Percentiles rank a stretch among this genome's conserved stretches.
Evolutionary conservation across 1,140 invertebrate genomes (phyloP).

Genomic region (Trissolcus basalis): DNA sequence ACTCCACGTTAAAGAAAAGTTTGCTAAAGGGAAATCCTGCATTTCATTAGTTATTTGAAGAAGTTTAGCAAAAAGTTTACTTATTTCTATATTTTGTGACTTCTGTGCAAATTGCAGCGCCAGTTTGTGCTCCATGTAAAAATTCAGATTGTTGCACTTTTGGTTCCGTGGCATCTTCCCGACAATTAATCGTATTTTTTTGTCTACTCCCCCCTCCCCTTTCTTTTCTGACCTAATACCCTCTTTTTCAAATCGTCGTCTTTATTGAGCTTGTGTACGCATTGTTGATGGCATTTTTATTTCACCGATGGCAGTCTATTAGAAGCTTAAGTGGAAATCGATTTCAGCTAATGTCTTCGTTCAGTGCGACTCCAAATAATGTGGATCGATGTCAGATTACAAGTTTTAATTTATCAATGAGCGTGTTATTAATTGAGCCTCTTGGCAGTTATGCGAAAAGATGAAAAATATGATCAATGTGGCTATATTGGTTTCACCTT

Average conservation of each 20-base stretch:
- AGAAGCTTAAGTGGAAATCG: conserved; percentile 47
- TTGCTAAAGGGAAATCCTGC: conserved; percentile 57
- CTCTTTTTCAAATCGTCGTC: not conserved
- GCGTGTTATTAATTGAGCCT: conserved; percentile 24
- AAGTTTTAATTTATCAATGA: conserved; percentile 40
- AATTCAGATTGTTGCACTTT: conserved; percentile 18
- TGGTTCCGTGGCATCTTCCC: not conserved
- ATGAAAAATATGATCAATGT: conserved; percentile 25
- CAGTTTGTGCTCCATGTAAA: conserved; percentile 23
- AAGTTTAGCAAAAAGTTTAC: conserved; percentile 57
- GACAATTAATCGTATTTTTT: not conserved
- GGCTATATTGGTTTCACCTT: too few species aligned
- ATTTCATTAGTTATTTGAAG: conserved; percentile 58
- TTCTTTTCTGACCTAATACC: conserved; percentile 12
- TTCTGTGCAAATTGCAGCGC: conserved; percentile 44
- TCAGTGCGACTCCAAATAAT: conserved; percentile 17
- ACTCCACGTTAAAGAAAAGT: conserved; percentile 56
- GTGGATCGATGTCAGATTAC: conserved; percentile 16
- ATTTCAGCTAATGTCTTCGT: conserved; percentile 35
- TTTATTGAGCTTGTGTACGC: conserved; percentile 9
- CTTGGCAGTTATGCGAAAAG: conserved; percentile 24
- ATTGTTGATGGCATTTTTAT: conserved; percentile 24
- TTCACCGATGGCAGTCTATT: conserved; percentile 31
- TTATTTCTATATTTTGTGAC: conserved; percentile 57
- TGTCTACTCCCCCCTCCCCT: not conserved